Evolutionary conservation across 2,113 vertebrate species (phyloP).

Genomic region (Probosciger aterrimus): DNA sequence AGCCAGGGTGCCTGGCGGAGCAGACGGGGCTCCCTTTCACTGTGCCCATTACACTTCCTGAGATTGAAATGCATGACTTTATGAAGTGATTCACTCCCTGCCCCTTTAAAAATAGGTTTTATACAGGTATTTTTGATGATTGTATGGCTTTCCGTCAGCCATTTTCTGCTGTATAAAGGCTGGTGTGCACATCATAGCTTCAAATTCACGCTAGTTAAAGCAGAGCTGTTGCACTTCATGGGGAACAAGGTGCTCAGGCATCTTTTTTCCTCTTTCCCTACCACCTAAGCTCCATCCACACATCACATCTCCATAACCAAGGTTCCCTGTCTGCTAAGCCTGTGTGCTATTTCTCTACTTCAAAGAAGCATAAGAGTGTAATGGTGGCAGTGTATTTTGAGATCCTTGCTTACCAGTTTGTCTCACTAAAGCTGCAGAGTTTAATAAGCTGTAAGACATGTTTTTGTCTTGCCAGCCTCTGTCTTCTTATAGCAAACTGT

Average conservation of each 20-base stretch:
- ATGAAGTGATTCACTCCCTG: background rate
- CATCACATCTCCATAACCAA: background rate
- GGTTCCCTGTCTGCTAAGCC: background rate
- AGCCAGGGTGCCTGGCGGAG: background rate
- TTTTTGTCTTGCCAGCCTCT: conserved; percentile 15
- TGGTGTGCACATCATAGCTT: accelerated
- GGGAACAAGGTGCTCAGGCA: background rate
- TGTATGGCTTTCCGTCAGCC: background rate
- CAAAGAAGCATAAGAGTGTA: background rate
- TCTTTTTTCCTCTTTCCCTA: background rate
- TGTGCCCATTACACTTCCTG: background rate
- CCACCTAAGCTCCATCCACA: background rate
- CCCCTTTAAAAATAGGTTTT: background rate
- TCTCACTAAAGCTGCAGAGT: background rate
- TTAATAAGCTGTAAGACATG: background rate
- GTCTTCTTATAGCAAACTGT: background rate
- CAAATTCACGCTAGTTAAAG: background rate
- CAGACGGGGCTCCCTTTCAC: background rate
- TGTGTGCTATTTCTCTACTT: background rate
- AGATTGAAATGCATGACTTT: background rate
- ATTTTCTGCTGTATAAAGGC: background rate
- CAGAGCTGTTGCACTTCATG: background rate
- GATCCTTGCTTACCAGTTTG: background rate
- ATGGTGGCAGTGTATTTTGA: background rate
- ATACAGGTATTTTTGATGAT: background rate